Percentiles rank a stretch among this genome's conserved stretches.
Evolutionary conservation across 2,888 invertebrate genomes (phyloP).

Genomic region (Callyntrura guangdongensis): DNA sequence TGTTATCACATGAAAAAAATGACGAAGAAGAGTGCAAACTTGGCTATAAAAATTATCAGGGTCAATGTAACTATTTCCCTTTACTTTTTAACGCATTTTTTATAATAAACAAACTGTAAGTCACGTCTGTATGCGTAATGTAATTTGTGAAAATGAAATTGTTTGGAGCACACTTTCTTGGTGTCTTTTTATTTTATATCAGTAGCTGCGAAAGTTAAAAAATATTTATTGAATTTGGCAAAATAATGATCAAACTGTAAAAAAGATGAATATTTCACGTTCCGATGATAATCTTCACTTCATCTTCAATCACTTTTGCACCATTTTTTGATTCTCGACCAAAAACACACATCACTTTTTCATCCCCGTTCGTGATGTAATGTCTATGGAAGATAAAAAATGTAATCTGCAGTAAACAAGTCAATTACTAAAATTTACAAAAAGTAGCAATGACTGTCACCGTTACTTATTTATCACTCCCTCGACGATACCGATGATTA

Average conservation of each 20-base stretch:
- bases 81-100: conserved; percentile 40
- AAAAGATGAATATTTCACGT: too few species aligned
- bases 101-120: neutral
- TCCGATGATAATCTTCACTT: too few species aligned
- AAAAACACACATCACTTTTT: conserved; percentile 14
- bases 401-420: neutral
- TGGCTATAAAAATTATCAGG: conserved; percentile 37
- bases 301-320: neutral
- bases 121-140: neutral
- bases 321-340: neutral
- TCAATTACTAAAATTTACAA: conserved; percentile 21
- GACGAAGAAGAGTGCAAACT: neutral
- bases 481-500: neutral
- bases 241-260: neutral
- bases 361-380: neutral
- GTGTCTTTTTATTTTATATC: neutral
- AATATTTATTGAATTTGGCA: neutral
- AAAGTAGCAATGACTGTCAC: conserved; percentile 32
- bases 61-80: conserved; percentile 52
- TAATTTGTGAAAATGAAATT: too few species aligned
- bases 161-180: too few species aligned
- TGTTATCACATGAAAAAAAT: conserved; percentile 34
- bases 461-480: neutral
- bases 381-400: neutral
- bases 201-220: neutral